Percentiles rank a stretch among this genome's conserved stretches.
Evolutionary conservation across 2,888 invertebrate species (phyloP).

Genomic region (Zygaena filipendulae): DNA sequence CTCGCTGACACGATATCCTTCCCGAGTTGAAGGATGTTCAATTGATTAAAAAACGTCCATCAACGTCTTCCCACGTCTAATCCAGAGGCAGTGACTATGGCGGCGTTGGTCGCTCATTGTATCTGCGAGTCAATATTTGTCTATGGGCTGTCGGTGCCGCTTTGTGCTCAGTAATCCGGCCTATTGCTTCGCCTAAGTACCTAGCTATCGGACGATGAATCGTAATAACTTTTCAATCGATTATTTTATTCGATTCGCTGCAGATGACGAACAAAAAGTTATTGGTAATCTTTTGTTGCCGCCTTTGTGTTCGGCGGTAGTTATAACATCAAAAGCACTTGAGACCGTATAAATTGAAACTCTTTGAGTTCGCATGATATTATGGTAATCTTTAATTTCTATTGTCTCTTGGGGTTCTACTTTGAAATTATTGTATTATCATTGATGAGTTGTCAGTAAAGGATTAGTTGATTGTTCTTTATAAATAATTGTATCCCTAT

Average conservation of each 20-base stretch:
- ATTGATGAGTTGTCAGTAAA: no score
- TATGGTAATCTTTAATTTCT: no score
- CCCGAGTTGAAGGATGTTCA: no score
- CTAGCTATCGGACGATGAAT: slow-evolving; percentile 59
- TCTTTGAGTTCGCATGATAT: no score
- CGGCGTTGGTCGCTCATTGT: slow-evolving; percentile 35
- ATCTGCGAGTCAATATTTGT: slow-evolving; percentile 68
- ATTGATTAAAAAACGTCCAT: slow-evolving; percentile 29
- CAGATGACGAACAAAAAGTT: slow-evolving; percentile 43
- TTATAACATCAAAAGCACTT: slow-evolving; percentile 37
- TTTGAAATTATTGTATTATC: no score
- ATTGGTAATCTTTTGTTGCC: slow-evolving; percentile 35
- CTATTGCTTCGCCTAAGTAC: slow-evolving; percentile 46
- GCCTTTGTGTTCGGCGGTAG: slow-evolving; percentile 42
- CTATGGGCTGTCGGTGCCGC: slow-evolving; percentile 47
- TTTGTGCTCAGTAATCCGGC: slow-evolving; percentile 53
- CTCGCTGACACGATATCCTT: no score
- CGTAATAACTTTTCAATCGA: slow-evolving; percentile 59
- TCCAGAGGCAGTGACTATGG: slow-evolving; percentile 26
- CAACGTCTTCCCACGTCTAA: slow-evolving; percentile 38
- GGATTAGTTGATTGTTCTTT: no score
- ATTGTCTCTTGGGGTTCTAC: no score
- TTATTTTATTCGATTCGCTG: slow-evolving; percentile 46
- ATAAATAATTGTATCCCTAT: no score
- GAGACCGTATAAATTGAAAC: slow-evolving; percentile 17